phyloP scores from a whole-genome alignment of 2,797 vertebrate genomes.

The Coregonus sp. region DNA sequence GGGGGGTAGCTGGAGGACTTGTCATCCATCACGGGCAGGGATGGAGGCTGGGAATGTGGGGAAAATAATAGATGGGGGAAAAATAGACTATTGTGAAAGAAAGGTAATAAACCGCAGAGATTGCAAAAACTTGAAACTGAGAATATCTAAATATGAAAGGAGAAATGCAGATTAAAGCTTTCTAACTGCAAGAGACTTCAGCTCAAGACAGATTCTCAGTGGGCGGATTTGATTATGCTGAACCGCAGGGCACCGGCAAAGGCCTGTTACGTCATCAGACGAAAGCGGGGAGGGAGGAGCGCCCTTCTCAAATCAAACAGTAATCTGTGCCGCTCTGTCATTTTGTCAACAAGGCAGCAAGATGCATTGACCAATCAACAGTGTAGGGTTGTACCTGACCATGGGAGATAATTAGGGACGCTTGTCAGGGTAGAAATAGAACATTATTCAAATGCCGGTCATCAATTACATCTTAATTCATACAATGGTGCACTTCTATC shows the following conservation, averaged over 20 bases:
- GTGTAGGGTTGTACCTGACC: neutral
- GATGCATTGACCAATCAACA: neutral
- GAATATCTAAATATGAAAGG: neutral
- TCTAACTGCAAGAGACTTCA: neutral
- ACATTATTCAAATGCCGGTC: neutral
- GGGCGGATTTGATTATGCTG: no score
- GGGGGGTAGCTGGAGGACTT: conserved; percentile 70
- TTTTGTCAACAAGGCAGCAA: no score
- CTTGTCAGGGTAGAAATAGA: neutral
- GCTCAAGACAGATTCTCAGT: neutral
- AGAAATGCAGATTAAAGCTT: neutral
- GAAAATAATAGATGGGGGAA: neutral
- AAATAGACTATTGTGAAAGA: neutral
- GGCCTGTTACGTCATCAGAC: no score
- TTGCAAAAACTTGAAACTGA: neutral
- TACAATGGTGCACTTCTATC: neutral
- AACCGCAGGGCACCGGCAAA: no score
- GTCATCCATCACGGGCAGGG: conserved; percentile 80
- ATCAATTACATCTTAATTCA: neutral
- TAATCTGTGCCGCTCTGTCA: neutral
- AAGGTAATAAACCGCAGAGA: neutral
- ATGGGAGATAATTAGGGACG: neutral
- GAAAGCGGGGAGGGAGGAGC: no score
- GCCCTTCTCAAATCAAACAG: neutral
- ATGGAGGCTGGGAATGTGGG: conserved; percentile 60